Evolutionary conservation across 2,113 vertebrate genomes (phyloP).

Genomic region (Sisor rabdophorus): DNA sequence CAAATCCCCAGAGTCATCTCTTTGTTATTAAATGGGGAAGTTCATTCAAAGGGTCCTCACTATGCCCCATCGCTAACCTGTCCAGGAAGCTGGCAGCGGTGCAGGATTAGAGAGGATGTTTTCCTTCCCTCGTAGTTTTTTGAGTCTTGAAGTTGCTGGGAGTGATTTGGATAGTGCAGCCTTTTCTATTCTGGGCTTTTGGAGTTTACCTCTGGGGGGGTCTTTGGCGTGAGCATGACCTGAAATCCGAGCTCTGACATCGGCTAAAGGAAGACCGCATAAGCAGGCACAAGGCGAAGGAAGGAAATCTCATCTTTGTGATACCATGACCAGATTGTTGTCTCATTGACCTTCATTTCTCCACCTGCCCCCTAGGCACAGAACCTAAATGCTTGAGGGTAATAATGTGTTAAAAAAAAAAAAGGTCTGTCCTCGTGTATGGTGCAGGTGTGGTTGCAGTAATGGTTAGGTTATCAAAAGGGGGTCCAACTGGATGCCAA

Average conservation of each 20-base stretch:
- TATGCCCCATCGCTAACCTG: constrained; percentile 47
- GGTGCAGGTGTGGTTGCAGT: too few relatives aligned
- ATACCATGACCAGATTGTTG: constrained; percentile 36
- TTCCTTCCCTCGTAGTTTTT: constrained; percentile 45
- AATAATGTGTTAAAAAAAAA: too few relatives aligned
- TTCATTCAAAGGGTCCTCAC: constrained; percentile 38
- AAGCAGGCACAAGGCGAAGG: constrained; percentile 36
- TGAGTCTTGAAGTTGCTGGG: constrained; percentile 25
- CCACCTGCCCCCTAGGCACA: background rate
- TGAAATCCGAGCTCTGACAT: constrained; percentile 27
- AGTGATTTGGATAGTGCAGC: background rate
- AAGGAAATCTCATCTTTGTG: constrained; percentile 42
- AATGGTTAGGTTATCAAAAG: background rate
- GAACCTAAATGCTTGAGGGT: background rate
- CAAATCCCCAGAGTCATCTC: constrained; percentile 42
- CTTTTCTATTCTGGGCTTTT: constrained; percentile 47
- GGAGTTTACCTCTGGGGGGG: constrained; percentile 38
- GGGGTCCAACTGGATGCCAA: background rate
- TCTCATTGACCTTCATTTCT: constrained; percentile 29
- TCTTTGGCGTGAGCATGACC: constrained; percentile 42
- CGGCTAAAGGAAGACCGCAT: constrained; percentile 37
- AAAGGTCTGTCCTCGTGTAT: background rate
- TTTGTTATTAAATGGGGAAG: constrained; percentile 48
- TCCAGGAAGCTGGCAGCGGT: constrained; percentile 37
- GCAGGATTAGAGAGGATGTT: constrained; percentile 48